Conservation (phyloP, 2,113 vertebrate species). For the Neolamprologus falcicula region DNA sequence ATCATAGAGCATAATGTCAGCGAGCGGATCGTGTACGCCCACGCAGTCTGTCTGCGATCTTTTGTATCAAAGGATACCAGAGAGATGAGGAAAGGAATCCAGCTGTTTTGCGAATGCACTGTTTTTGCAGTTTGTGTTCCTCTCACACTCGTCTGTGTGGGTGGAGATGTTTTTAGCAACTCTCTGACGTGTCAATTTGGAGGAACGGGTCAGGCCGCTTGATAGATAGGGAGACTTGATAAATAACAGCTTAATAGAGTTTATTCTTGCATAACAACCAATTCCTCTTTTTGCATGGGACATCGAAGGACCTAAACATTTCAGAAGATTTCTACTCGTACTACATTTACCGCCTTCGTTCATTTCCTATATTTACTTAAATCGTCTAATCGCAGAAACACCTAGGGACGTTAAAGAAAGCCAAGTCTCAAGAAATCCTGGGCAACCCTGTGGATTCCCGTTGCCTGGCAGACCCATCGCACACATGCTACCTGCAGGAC, state of each 20-base stretch:
- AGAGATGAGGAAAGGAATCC: background rate
- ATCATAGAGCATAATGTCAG: background rate
- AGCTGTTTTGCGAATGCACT: background rate
- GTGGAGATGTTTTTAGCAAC: background rate
- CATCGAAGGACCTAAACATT: background rate
- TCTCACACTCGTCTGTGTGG: background rate
- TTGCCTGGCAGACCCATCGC: background rate
- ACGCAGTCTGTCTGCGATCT: background rate
- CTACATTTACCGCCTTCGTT: background rate
- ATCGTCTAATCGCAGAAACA: background rate
- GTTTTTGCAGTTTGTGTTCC: background rate
- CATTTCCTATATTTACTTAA: background rate
- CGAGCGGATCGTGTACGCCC: background rate
- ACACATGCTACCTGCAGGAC: background rate
- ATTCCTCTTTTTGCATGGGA: background rate
- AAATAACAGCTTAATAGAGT: background rate
- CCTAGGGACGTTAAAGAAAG: background rate
- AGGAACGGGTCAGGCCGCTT: background rate
- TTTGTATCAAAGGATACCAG: slow-evolving; percentile 5
- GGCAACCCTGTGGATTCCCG: background rate
- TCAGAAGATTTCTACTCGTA: background rate
- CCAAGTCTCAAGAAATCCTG: background rate
- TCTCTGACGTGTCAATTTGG: background rate
- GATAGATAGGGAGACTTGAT: background rate
- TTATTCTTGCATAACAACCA: background rate